These are phyloP conservation scores for Phalacrocorax carbo DNA, from an alignment of 2,113 vertebrate genomes.

Conservation along the genomic window DNA sequence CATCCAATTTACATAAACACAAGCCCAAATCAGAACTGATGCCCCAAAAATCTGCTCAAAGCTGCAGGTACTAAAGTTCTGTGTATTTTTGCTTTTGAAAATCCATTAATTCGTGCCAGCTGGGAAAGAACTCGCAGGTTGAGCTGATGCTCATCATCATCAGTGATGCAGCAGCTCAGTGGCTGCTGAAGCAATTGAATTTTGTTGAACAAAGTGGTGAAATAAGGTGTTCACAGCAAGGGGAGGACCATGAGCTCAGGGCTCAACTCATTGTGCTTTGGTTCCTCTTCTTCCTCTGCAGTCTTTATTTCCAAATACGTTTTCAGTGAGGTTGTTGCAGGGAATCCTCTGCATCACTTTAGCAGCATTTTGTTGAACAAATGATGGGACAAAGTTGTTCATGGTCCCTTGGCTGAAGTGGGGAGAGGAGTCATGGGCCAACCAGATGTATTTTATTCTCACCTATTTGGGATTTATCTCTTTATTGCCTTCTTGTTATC, in stretches of 20 bases:
- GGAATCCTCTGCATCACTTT: not conserved
- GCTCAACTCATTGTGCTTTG: not conserved
- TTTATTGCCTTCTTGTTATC: not conserved
- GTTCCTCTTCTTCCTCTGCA: not conserved
- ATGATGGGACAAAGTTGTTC: not conserved
- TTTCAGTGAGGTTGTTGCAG: not conserved
- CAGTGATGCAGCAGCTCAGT: no score
- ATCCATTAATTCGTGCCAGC: not conserved
- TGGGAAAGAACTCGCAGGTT: not conserved
- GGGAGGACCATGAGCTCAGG: not conserved
- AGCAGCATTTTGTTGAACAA: not conserved
- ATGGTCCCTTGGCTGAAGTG: not conserved
- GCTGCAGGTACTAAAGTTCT: not conserved
- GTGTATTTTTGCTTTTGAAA: not conserved
- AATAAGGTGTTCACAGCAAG: not conserved
- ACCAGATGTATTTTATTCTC: not conserved
- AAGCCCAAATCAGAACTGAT: not conserved
- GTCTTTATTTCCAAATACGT: not conserved
- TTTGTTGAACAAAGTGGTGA: not conserved
- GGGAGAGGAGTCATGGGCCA: not conserved
- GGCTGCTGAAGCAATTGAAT: not conserved
- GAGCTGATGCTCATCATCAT: not conserved
- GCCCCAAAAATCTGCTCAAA: not conserved
- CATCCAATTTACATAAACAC: not conserved
- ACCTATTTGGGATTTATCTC: not conserved